These are phyloP conservation scores for Pomacea canaliculata DNA, from an alignment of 2,888 invertebrate genomes.

Conservation along the genomic window DNA sequence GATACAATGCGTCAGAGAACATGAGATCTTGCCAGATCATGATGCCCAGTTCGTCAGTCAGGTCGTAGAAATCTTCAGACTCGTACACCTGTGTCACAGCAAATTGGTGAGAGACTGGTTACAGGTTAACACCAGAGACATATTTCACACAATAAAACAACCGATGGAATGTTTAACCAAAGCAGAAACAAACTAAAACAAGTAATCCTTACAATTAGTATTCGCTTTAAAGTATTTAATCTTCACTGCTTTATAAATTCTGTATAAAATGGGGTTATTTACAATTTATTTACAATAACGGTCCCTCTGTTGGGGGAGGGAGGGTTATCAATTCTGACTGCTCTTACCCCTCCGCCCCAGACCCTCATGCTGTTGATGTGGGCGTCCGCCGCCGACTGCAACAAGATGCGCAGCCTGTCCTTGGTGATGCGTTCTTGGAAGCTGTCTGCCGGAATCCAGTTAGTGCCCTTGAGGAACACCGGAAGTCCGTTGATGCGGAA, in stretches of 20 bases:
- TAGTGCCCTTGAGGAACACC: conserved; percentile 95
- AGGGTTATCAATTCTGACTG: no score
- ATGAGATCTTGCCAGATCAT: conserved; percentile 98
- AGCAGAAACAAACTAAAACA: no score
- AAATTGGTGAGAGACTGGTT: neutral
- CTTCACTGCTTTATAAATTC: no score
- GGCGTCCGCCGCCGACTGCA: conserved; percentile 80
- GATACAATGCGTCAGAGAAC: conserved; percentile 97
- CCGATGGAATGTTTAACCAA: no score
- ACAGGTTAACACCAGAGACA: neutral
- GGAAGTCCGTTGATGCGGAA: conserved; percentile 87
- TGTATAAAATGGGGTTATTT: no score
- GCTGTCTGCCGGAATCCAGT: conserved; percentile 90
- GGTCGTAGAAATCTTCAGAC: conserved; percentile 85
- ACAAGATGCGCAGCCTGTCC: conserved; percentile 74
- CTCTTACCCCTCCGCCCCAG: conserved; percentile 88
- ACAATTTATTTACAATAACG: no score
- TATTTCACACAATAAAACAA: no score
- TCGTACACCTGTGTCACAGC: conserved; percentile 78
- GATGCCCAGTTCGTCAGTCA: conserved; percentile 89
- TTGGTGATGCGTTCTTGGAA: conserved; percentile 82
- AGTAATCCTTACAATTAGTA: no score
- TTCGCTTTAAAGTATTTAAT: no score
- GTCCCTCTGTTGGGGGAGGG: no score
- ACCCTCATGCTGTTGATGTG: conserved; percentile 96